Base-by-base conservation (phyloP, 2,113 vertebrate species). In the Heptranchias perlo region DNA sequence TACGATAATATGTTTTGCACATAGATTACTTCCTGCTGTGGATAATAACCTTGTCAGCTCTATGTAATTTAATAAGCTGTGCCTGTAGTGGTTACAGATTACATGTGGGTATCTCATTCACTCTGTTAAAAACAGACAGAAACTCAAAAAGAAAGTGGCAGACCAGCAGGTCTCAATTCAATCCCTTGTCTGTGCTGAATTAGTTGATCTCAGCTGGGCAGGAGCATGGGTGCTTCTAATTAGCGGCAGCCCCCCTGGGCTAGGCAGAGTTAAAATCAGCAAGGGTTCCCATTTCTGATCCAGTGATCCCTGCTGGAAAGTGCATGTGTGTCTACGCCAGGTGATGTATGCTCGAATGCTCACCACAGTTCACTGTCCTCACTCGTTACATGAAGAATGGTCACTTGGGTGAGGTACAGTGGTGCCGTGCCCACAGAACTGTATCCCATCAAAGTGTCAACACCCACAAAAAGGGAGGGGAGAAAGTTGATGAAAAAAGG, bases 381-480 rank as follows among this genome's bases (percentile, higher is more conserved):
- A 13, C 76, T 44, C 13, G 31, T 44, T 18, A 44, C n/a, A 82
- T 18, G 39, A 82, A 39, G 13, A 44, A 82, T 44, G 76, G n/a
- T 82, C 13, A 82, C n/a, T 18, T 44, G 14, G 78, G 14, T 4
- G 35, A 21, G 14, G 28, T 44, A 44, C n/a, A 18, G 78, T 44
- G 14, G 14, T 84, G 39, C 5, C 23, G 44, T 23, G 18, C 4
- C 21, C 65, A 69, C 6, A 35, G 28, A 73, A 10, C 13, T 73
- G 31, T 31, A n/a, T 73, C 69, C 69, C 69, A 73, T 10, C 10
- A 73, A 35, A 28, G 28, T 25, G 3, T 86, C 82, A 47, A 16
- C 89, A n/a, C 28, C 0, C 7, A 11, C 3, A 5, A 11, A 2
- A 0, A 3, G 44, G 91, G 39, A 0, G 2, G 14, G 1, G 4